Percentiles rank a stretch among this genome's conserved stretches.
Evolutionary conservation across 2,888 invertebrate species (phyloP).

Genomic region (Phengaris alcon): DNA sequence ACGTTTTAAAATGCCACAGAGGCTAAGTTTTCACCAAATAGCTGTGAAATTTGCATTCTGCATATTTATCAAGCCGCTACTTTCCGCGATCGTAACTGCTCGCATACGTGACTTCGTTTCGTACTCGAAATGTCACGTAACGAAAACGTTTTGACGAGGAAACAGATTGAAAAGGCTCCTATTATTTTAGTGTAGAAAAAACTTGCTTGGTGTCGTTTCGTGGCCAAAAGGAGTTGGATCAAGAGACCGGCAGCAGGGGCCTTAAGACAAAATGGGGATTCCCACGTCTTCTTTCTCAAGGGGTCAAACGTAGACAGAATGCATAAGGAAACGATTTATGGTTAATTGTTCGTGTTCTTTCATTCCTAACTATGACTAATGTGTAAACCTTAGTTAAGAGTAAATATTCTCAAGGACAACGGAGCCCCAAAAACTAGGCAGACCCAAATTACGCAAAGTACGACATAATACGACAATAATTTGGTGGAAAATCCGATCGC

Average conservation of each 20-base stretch:
- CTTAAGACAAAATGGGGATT: neutral
- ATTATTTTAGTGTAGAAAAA: neutral
- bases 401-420: neutral
- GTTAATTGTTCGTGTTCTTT: neutral
- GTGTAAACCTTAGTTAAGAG: neutral
- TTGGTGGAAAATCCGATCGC: conserved; percentile 28
- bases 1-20: neutral
- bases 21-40: neutral
- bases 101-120: conserved; percentile 10
- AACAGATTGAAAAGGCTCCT: neutral
- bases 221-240: neutral
- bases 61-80: neutral
- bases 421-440: neutral
- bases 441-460: conserved; percentile 16
- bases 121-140: conserved; percentile 1
- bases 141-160: neutral
- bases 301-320: too few relatives aligned
- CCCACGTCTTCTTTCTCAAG: too few relatives aligned
- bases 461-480: conserved; percentile 17
- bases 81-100: neutral
- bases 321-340: neutral
- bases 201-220: neutral
- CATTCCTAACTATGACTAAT: neutral
- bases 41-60: neutral
- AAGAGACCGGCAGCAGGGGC: neutral